phyloP scores from a whole-genome alignment of 2,888 invertebrate species.

The Drosophila mercatorum region DNA sequence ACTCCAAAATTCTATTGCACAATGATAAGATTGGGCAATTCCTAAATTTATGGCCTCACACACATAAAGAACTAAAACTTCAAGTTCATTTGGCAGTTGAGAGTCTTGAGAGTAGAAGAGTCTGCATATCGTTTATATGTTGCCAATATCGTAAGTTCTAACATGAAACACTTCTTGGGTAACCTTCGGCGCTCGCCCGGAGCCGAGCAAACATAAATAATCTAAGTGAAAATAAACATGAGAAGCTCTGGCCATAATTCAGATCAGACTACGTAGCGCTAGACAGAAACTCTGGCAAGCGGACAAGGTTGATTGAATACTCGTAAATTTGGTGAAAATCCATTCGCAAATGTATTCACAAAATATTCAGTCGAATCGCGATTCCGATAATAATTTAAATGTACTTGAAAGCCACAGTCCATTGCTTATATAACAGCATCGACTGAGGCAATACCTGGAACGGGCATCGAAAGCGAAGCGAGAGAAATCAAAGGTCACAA shows the following conservation, averaged over 20 bases:
- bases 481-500: conserved; percentile 56
- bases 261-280: conserved; percentile 33
- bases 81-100: background rate
- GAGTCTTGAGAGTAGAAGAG: background rate
- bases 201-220: conserved; percentile 31
- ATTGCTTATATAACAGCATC: conserved; percentile 51
- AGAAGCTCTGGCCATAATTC: conserved; percentile 26
- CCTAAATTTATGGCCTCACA: background rate
- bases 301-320: conserved; percentile 38
- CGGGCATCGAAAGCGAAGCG: conserved; percentile 6
- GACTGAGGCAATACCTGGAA: conserved; percentile 43
- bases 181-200: conserved; percentile 10
- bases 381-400: conserved; percentile 56
- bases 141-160: conserved; percentile 8
- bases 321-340: conserved; percentile 44
- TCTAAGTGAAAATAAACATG: conserved; percentile 27
- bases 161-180: conserved; percentile 13
- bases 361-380: conserved; percentile 37
- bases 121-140: conserved; percentile 2
- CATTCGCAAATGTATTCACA: conserved; percentile 25
- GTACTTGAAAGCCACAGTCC: conserved; percentile 44
- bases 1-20: background rate
- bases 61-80: background rate
- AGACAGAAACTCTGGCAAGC: conserved; percentile 18
- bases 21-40: background rate